Conservation (phyloP, 2,797 vertebrate genomes). For the Sparidentex hasta region DNA sequence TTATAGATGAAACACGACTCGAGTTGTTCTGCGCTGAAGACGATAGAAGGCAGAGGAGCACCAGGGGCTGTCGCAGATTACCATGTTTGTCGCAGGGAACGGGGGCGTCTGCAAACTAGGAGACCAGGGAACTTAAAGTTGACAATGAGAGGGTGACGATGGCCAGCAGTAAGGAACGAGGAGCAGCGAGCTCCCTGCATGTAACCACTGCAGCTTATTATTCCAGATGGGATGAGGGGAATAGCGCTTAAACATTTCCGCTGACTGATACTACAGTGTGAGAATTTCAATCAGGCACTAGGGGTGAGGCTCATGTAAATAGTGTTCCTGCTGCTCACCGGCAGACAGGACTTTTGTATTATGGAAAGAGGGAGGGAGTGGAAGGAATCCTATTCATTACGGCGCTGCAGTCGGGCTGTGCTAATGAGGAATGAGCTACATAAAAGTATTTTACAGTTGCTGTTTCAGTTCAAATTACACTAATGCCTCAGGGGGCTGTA, state of each 20-base stretch:
- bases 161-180: conserved; percentile 41
- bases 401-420: conserved; percentile 48
- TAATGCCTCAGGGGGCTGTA: conserved; percentile 55
- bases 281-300: conserved; percentile 76
- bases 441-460: conserved; percentile 72
- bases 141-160: conserved; percentile 9
- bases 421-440: conserved; percentile 73
- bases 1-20: conserved; percentile 43
- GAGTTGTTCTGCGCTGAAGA: conserved; percentile 37
- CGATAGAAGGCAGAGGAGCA: conserved; percentile 48
- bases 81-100: conserved; percentile 53
- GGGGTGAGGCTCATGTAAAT: conserved; percentile 63
- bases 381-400: conserved; percentile 65
- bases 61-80: conserved; percentile 51
- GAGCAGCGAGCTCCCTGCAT: conserved; percentile 45
- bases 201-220: conserved; percentile 66
- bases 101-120: conserved; percentile 27
- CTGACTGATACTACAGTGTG: conserved; percentile 70
- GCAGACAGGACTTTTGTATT: conserved; percentile 53
- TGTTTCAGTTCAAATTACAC: conserved; percentile 72
- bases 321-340: conserved; percentile 51
- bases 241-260: conserved; percentile 72
- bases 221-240: conserved; percentile 72
- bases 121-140: conserved; percentile 43
- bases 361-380: conserved; percentile 25